Evolutionary conservation across 2,113 vertebrate species (phyloP), one percentile per base, ranked within the genome.

Genomic region (Heterochromis multidens): DNA sequence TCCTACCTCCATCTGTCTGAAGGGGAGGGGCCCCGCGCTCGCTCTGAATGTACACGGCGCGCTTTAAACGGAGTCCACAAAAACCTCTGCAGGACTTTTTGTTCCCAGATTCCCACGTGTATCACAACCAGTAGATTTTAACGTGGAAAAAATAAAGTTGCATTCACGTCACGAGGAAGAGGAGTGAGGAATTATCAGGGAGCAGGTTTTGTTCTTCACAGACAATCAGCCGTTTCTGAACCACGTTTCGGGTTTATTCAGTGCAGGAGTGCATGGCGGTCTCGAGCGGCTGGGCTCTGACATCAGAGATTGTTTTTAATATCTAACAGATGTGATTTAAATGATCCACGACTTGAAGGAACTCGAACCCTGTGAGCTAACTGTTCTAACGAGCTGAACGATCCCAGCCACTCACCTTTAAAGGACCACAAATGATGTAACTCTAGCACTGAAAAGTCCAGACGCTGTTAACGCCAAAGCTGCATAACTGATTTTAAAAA

Each of bases 1-100:
- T 89, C 83, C 92, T 94, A 94, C 94, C 94, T 90, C 88, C 43
- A 84, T 84, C 85, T 81, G 86, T 88, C 37, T 87, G 81, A 65
- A 80, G 17, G 81, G 62, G 83, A 60, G 70, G 49, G 80, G 87
- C 74, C 78, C n/a, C n/a, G 7, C 13, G 1, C 23, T 61, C 5
- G 33, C 62, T 79, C 65, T 79, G 88, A 86, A 83, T 90, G 86
- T 87, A 46, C 2, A 3, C 6, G 6, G 49, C 49, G 17, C 13
- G 16, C 5, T 49, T 43, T 43, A 43, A 43, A 43, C 10, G 46
- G 10, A 4, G 14, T 14, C 43, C 43, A 46, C 43, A 4, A 17
- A 17, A 19, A 52, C 6, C 17, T 52, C 43, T 3, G 16, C 9
- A 2, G 40, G 65, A 29, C 65, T 72, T 49, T 25, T 40, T 49